Conservation (phyloP, 1,140 invertebrate species). For the Dendrolimus punctatus region DNA sequence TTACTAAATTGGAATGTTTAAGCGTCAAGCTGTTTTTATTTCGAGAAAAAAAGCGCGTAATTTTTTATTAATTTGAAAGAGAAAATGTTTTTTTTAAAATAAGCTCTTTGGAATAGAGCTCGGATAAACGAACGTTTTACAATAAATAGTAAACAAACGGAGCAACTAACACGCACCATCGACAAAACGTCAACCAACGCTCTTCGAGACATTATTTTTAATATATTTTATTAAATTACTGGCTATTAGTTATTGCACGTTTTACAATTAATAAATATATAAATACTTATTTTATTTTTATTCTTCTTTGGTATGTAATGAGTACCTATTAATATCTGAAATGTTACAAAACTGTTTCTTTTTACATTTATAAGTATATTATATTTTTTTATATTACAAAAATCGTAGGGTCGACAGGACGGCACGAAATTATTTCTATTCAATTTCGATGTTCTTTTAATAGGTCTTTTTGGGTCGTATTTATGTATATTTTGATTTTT, state of each 20-base stretch:
- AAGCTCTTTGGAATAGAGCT: conserved; percentile 15
- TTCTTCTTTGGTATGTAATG: conserved; percentile 68
- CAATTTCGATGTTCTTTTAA: conserved; percentile 63
- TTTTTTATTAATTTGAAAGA: conserved; percentile 33
- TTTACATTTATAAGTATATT: conserved; percentile 63
- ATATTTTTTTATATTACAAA: conserved; percentile 57
- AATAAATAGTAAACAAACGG: conserved; percentile 66
- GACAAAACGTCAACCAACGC: conserved; percentile 39
- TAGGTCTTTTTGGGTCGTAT: conserved; percentile 50
- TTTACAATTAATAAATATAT: conserved; percentile 73
- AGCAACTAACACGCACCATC: conserved; percentile 17
- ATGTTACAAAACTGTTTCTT: conserved; percentile 69
- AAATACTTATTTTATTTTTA: conserved; percentile 72
- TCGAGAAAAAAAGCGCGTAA: conserved; percentile 42
- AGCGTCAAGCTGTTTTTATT: conserved; percentile 48
- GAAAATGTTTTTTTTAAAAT: conserved; percentile 16
- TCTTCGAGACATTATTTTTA: conserved; percentile 60
- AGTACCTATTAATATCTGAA: conserved; percentile 70
- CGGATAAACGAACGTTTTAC: conserved; percentile 52
- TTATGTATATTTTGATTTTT: conserved; percentile 20
- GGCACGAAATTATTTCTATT: conserved; percentile 70
- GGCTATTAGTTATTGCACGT: conserved; percentile 71
- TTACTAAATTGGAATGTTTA: conserved; percentile 55
- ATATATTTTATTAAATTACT: conserved; percentile 71
- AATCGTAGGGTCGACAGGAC: conserved; percentile 71